phyloP scores from a whole-genome alignment of 2,888 invertebrate genomes.

The Caenorhabditis becei region DNA sequence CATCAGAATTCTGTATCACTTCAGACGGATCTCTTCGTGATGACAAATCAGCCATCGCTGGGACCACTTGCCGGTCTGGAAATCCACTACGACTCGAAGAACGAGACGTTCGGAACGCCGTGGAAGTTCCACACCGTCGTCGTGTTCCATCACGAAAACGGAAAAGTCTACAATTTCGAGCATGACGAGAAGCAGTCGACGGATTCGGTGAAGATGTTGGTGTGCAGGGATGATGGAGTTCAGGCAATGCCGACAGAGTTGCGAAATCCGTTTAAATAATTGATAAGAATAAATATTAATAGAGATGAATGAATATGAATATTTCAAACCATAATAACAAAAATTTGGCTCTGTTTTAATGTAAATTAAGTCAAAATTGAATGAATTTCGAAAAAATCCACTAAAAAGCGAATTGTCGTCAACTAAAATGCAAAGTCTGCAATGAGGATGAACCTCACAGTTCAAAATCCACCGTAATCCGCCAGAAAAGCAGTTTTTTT shows the following conservation, averaged over 20 bases:
- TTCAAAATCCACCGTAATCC: too few relatives aligned
- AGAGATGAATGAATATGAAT: too few relatives aligned
- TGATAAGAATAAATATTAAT: background rate
- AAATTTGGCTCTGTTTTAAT: too few relatives aligned
- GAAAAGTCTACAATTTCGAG: conserved; percentile 48
- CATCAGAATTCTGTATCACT: background rate
- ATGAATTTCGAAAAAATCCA: too few relatives aligned
- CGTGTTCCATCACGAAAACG: conserved; percentile 51
- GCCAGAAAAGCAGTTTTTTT: too few relatives aligned
- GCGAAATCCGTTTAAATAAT: conserved; percentile 34
- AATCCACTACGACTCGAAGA: conserved; percentile 29
- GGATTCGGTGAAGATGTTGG: background rate
- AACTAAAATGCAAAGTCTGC: too few relatives aligned
- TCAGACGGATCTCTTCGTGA: conserved; percentile 58
- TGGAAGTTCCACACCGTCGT: conserved; percentile 32
- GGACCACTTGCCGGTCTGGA: conserved; percentile 32
- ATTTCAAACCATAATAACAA: too few relatives aligned
- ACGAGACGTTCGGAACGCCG: conserved; percentile 24
- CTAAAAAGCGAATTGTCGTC: too few relatives aligned
- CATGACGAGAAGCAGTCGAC: conserved; percentile 32
- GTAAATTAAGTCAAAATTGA: too few relatives aligned
- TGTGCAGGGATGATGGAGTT: conserved; percentile 38
- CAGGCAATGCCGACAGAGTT: conserved; percentile 27
- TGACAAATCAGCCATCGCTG: conserved; percentile 53
- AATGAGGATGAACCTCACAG: too few relatives aligned